Conservation (phyloP, 2,113 vertebrate genomes). For the Polypterus senegalus region DNA sequence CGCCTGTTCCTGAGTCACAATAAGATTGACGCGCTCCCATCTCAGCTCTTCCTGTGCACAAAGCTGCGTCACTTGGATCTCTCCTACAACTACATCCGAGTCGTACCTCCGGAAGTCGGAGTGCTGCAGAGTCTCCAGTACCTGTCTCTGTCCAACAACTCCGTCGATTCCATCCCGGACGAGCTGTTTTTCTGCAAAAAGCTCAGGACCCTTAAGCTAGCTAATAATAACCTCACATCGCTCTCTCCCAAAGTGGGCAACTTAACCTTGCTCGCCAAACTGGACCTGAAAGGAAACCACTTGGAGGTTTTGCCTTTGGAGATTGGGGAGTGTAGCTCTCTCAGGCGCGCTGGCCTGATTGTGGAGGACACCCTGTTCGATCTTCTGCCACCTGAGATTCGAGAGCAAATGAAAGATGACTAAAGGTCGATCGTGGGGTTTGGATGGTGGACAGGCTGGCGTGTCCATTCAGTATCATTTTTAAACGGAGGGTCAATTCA, state of each 20-base stretch:
- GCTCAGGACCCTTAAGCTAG: slow-evolving; percentile 53
- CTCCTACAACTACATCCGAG: slow-evolving; percentile 62
- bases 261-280: slow-evolving; percentile 45
- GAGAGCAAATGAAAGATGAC: slow-evolving; percentile 37
- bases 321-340: slow-evolving; percentile 45
- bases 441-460: background rate
- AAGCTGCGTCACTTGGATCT: slow-evolving; percentile 66
- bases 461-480: background rate
- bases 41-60: slow-evolving; percentile 60
- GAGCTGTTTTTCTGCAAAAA: slow-evolving; percentile 72
- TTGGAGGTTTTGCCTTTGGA: slow-evolving; percentile 60
- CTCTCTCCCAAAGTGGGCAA: slow-evolving; percentile 53
- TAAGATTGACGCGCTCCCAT: slow-evolving; percentile 55
- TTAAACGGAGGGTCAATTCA: too few species aligned
- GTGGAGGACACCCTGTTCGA: slow-evolving; percentile 59
- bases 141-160: slow-evolving; percentile 61
- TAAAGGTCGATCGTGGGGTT: background rate
- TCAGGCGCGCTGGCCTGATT: slow-evolving; percentile 47
- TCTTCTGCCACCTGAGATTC: slow-evolving; percentile 48
- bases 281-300: slow-evolving; percentile 69
- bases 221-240: slow-evolving; percentile 53
- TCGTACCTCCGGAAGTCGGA: slow-evolving; percentile 59
- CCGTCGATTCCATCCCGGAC: slow-evolving; percentile 58
- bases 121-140: slow-evolving; percentile 62
- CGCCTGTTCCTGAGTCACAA: slow-evolving; percentile 68